A percentile compares a stretch with the other conserved stretches of the same genome.
Evolutionary conservation across 23 tunicate species (phyloP).

Genomic region (Styela plicata): DNA sequence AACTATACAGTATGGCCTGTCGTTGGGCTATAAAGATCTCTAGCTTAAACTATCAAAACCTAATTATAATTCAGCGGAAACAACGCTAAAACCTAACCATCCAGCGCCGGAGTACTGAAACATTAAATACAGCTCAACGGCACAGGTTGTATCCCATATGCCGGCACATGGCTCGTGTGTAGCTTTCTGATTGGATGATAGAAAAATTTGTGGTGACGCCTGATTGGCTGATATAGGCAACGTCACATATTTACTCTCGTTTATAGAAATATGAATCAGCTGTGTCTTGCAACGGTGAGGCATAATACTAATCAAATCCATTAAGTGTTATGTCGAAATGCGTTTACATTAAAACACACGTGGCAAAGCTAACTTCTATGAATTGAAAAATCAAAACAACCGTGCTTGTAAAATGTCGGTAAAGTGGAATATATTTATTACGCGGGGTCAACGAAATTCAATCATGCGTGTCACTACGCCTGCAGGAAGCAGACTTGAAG

Average conservation of each 20-base stretch:
- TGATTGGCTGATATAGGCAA: constrained; percentile 13
- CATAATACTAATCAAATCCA: neutral
- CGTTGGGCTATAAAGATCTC: too few relatives aligned
- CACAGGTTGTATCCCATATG: neutral
- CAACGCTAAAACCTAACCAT: too few relatives aligned
- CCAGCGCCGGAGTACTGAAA: too few relatives aligned
- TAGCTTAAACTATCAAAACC: too few relatives aligned
- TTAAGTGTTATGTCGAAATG: neutral
- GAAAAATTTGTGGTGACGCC: constrained; percentile 11
- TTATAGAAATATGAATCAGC: constrained; percentile 20
- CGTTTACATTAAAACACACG: neutral
- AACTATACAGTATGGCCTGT: too few relatives aligned
- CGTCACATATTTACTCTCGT: neutral
- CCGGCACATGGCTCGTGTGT: constrained; percentile 18
- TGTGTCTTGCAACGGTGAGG: constrained; percentile 16
- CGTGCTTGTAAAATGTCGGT: too few relatives aligned
- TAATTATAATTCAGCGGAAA: too few relatives aligned
- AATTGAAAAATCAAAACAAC: too few relatives aligned
- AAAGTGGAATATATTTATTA: too few relatives aligned
- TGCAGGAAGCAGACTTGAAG: neutral
- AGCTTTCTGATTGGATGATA: constrained; percentile 23
- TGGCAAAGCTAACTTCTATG: too few relatives aligned
- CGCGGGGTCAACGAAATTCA: too few relatives aligned
- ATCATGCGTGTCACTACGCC: neutral
- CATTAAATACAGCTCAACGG: too few relatives aligned